Evolutionary conservation across 1,140 invertebrate species (phyloP), one percentile per base, ranked within the genome.

Genomic region (Bombus huntii): DNA sequence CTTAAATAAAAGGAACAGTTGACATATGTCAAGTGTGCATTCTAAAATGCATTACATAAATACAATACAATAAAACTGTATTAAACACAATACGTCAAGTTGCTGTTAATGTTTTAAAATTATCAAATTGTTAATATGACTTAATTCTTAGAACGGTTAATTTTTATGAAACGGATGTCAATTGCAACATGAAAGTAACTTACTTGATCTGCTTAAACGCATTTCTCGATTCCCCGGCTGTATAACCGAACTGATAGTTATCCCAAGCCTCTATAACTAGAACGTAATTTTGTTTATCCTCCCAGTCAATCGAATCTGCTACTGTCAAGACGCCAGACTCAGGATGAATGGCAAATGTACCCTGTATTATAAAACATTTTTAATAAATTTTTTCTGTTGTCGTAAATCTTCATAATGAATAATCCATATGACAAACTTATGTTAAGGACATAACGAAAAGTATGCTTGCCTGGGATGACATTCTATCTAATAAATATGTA

Each of bases 201-300:
- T 95, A 98, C 97, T 97, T 97, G 65, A 99, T 97, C 94, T 98
- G 98, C 95, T 98, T 98, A 92, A 99, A 99, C 28, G 98, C 97
- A 94, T 98, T 98, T 79, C 98, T 96, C 91, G 98, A 98, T 93
- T 99, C 98, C 9, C 98, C 98, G 79, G 97, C 97, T n/a, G 97
- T 96, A 92, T 98, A 98, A 5, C 98, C 98, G 94, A 98, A 98
- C 92, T 98, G 98, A 94, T 98, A 99, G 94, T 99, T 99, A 93
- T 99, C 98, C 98, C 98, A 98, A 2, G 98, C 98, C 94, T 99
- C 98, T 22, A 99, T 97, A 0, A 99, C 97, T 18, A 99, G 95
- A 84, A 97, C 96, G 93, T 98, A 99, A 12, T 95, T 96, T 72
- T 96, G 95, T 88, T 96, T 97, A 1, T 97, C 96, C 95, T 99